Evolutionary conservation across 2,797 vertebrate species (phyloP).

Genomic region (Galaxias olidus): DNA sequence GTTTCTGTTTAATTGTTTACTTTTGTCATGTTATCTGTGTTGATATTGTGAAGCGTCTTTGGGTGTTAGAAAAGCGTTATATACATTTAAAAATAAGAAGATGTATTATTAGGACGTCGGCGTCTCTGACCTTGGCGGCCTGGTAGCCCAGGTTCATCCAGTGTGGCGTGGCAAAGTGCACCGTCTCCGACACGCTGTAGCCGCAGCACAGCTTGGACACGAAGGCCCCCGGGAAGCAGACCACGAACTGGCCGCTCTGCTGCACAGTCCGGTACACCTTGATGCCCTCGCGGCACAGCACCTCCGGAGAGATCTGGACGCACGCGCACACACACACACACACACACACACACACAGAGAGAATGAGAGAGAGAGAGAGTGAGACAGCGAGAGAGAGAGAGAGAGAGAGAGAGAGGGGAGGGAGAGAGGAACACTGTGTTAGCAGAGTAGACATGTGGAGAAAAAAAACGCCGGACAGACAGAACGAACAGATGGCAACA

Average conservation of each 20-base stretch:
- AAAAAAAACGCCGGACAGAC: no score
- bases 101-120: no score
- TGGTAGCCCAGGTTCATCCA: conserved; percentile 98
- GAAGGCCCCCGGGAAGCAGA: conserved; percentile 97
- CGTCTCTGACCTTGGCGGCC: conserved; percentile 89
- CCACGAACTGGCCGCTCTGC: conserved; percentile 95
- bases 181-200: conserved; percentile 98
- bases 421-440: neutral
- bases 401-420: neutral
- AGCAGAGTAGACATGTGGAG: no score
- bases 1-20: no score
- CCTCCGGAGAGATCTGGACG: conserved; percentile 93
- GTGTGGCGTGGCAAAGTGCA: conserved; percentile 98
- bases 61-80: no score
- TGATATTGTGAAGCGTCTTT: no score
- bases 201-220: conserved; percentile 98
- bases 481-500: no score
- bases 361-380: no score
- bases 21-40: no score
- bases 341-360: neutral
- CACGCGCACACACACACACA: neutral
- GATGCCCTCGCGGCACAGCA: conserved; percentile 95
- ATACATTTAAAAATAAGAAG: no score
- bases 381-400: no score
- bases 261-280: conserved; percentile 96